Conservation (phyloP, 2,113 vertebrate genomes). For the Equus quagga region DNA sequence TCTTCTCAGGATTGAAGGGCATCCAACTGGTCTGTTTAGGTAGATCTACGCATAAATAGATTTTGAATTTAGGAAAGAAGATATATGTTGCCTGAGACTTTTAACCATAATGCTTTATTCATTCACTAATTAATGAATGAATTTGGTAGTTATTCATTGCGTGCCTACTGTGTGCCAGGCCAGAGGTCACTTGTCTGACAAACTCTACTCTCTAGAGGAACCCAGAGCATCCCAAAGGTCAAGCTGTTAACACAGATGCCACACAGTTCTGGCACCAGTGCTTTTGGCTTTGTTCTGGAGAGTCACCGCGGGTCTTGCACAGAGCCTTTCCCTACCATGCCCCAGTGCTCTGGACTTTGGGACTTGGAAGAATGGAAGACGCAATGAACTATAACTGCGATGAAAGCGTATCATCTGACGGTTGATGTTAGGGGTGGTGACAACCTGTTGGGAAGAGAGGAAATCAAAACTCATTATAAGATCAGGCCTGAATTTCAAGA, state of each 20-base stretch:
- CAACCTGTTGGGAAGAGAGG: neutral
- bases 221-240: neutral
- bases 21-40: neutral
- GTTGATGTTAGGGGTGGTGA: neutral
- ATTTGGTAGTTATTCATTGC: neutral
- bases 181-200: neutral
- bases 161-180: neutral
- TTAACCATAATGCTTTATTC: neutral
- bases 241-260: neutral
- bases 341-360: fast-evolving
- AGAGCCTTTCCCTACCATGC: neutral
- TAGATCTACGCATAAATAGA: neutral
- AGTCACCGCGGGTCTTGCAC: neutral
- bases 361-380: neutral
- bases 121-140: neutral
- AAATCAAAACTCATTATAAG: neutral
- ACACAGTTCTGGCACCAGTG: fast-evolving
- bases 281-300: neutral
- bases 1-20: neutral
- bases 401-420: neutral
- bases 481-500: neutral
- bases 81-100: neutral
- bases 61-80: neutral
- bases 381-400: fast-evolving
- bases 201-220: neutral